Conservation (phyloP, 2,113 vertebrate species). For the Dicerorhinus sumatrensis region DNA sequence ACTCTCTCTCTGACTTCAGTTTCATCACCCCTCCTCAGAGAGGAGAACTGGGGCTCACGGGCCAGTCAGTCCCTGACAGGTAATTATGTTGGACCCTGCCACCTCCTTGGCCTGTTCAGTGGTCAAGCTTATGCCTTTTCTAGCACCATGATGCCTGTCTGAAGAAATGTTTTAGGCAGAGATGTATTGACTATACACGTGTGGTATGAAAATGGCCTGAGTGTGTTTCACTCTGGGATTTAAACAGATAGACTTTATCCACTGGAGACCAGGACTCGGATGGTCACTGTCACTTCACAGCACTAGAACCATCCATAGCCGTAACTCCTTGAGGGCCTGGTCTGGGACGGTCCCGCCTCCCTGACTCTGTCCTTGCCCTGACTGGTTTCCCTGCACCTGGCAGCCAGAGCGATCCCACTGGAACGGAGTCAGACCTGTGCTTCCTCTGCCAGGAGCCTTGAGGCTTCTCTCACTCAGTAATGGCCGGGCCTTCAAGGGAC, state of each 20-base stretch:
- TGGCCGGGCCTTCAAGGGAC: not conserved
- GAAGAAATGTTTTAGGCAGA: not conserved
- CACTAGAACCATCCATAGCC: rapidly evolving
- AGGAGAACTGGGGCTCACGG: rapidly evolving
- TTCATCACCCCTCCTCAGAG: not conserved
- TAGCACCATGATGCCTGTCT: not conserved
- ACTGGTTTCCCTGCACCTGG: rapidly evolving
- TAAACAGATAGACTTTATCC: rapidly evolving
- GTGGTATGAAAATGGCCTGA: not conserved
- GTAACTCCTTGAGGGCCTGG: rapidly evolving
- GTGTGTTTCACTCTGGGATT: not conserved
- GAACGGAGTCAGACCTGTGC: rapidly evolving
- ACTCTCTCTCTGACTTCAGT: rapidly evolving
- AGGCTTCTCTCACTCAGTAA: not conserved
- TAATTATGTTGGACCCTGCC: rapidly evolving
- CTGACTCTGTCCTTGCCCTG: not conserved
- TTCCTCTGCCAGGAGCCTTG: not conserved
- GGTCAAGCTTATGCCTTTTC: not conserved
- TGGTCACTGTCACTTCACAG: rapidly evolving
- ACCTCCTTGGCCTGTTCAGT: rapidly evolving
- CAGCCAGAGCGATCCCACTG: not conserved
- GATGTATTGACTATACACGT: rapidly evolving
- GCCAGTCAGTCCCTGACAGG: rapidly evolving
- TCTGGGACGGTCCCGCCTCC: not conserved
- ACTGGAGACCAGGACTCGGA: not conserved